Conservation (phyloP, 2,888 invertebrate species). For the Dynastes tityus region DNA sequence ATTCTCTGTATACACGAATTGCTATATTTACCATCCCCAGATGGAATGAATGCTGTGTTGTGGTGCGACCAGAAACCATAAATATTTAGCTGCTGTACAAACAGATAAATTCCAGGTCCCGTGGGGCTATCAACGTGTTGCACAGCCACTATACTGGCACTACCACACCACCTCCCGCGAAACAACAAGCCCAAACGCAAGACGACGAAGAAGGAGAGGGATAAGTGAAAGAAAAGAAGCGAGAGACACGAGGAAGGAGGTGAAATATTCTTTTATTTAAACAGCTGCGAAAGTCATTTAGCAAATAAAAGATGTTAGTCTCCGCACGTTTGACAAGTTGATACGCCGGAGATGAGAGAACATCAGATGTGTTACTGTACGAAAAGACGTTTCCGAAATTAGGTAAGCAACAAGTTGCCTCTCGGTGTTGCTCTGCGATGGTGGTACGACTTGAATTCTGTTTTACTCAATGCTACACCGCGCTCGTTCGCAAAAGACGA, state of each 20-base stretch:
- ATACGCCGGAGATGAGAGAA: constrained; percentile 48
- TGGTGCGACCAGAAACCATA: constrained; percentile 46
- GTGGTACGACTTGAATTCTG: constrained; percentile 9
- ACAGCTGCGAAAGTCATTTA: constrained; percentile 64
- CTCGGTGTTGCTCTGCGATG: constrained; percentile 8
- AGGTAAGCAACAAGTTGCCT: constrained; percentile 45
- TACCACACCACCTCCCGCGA: constrained; percentile 6
- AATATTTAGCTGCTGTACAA: constrained; percentile 55
- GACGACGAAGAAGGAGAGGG: background rate
- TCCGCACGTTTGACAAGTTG: constrained; percentile 52
- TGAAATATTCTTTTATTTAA: constrained; percentile 60
- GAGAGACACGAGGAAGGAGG: constrained; percentile 47
- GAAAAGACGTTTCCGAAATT: constrained; percentile 46
- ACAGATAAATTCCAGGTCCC: constrained; percentile 56
- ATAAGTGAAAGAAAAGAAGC: constrained; percentile 5
- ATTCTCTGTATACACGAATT: constrained; percentile 1
- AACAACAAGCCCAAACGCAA: background rate
- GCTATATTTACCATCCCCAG: constrained; percentile 29
- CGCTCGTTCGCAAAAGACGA: background rate
- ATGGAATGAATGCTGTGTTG: constrained; percentile 6
- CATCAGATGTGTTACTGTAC: constrained; percentile 45
- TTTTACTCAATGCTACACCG: background rate
- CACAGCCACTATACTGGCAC: constrained; percentile 33
- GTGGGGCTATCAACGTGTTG: constrained; percentile 54
- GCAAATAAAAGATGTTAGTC: constrained; percentile 60